Percentiles rank a stretch among this genome's conserved stretches.
Evolutionary conservation across 2,113 vertebrate species (phyloP).

Genomic region (rat (Rattus norvegicus)): GRCr8 NC_086020.1:244050001-244050500

Average conservation of each 20-base stretch:
- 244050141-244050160: neutral
- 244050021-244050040: neutral
- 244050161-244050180: neutral
- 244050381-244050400: too few species aligned
- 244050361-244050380: neutral
- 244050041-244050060: neutral
- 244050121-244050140: neutral
- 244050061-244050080: neutral
- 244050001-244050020: neutral
- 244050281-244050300: too few species aligned
- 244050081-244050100: neutral
- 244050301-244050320: neutral
- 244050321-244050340: conserved; percentile 25
- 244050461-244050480: conserved; percentile 92
- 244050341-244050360: conserved; percentile 17
- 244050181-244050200: neutral
- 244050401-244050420: conserved; percentile 12
- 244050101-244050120: neutral
- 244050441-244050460: conserved; percentile 93
- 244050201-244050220: neutral
- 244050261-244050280: neutral
- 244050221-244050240: neutral
- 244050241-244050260: neutral
- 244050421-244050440: conserved; percentile 30
- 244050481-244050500: conserved; percentile 96